Evolutionary conservation across 2,113 vertebrate species (phyloP).

Genomic region (Lophius piscatorius): DNA sequence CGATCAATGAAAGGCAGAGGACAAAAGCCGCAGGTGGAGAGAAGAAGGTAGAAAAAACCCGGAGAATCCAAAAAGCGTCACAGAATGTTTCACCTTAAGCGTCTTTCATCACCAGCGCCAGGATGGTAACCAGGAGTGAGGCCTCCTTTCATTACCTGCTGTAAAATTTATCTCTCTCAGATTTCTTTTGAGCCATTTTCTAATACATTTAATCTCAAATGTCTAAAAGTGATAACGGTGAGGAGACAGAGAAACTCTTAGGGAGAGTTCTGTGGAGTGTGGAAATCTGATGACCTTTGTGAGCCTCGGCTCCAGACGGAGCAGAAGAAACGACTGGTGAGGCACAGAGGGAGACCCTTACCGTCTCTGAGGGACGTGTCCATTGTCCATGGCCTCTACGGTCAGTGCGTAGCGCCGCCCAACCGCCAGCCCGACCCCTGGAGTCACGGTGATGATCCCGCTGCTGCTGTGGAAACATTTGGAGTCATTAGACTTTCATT

Average conservation of each 20-base stretch:
- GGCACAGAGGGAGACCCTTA: constrained; percentile 60
- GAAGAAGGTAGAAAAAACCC: too few species aligned
- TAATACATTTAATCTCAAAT: constrained; percentile 6
- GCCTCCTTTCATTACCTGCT: constrained; percentile 17
- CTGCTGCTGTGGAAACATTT: constrained; percentile 61
- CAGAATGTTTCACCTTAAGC: too few species aligned
- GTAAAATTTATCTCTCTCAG: constrained; percentile 7
- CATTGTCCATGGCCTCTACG: constrained; percentile 88
- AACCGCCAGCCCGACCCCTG: constrained; percentile 78
- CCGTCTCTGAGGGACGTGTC: constrained; percentile 85
- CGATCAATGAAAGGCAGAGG: too few species aligned
- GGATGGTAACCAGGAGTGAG: constrained; percentile 1
- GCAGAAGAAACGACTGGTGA: not conserved
- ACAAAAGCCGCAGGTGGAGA: too few species aligned
- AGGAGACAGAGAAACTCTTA: not conserved
- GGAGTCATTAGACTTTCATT: too few species aligned
- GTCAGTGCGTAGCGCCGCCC: constrained; percentile 89
- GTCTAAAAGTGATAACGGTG: constrained; percentile 19
- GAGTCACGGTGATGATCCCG: constrained; percentile 86
- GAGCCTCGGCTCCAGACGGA: constrained; percentile 5
- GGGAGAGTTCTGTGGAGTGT: not conserved
- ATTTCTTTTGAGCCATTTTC: constrained; percentile 10
- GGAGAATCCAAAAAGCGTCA: too few species aligned
- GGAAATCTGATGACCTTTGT: constrained; percentile 30
- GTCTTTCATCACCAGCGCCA: too few species aligned